Evolutionary conservation across 2,797 vertebrate genomes (phyloP), one percentile per base, ranked within the genome.

Genomic region (Lagodon rhomboides): DNA sequence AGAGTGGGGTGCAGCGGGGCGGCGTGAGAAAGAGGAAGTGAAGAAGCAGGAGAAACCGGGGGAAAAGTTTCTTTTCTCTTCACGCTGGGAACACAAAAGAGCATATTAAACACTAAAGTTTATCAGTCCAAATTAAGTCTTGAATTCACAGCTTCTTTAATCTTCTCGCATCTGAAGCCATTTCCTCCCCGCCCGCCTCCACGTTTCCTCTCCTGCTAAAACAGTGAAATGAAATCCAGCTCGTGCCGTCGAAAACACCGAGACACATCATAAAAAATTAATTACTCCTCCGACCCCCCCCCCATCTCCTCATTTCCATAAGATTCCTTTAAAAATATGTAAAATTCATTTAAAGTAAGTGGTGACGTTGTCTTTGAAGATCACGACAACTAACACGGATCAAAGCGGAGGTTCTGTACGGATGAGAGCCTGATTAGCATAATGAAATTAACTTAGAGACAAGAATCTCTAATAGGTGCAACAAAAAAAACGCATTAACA

Each of bases 311-410:
- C 97, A 98, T 99, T 98, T 99, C 97, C 97, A 97, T 99, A 97
- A 95, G 96, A 98, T 98, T 98, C 96, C 96, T 96, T 97, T 89
- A 96, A 97, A 97, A 94, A 98, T 97, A 97, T 97, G 97, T 98
- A 97, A 98, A 98, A 99, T 98, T 97, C 95, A 97, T 98, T 98
- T 98, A 98, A 99, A 98, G 97, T 97, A 98, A 98, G 97, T 97
- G 96, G 97, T 96, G 98, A 99, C 97, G 98, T 99, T 98, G 98
- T 99, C 98, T 99, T 99, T 99, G 98, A 99, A 99, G 98, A 99
- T 98, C 97, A 97, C 93, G 97, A 98, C 98, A 97, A 99, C 98
- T 97, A 98, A 97, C 96, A 95, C 91, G 97, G 98, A 99, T 99
- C 98, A 99, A 99, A 99, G 98, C 94, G 87, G 97, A 96, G 97